Conservation (phyloP, 2,888 invertebrate species). For the Myopa testacea region DNA sequence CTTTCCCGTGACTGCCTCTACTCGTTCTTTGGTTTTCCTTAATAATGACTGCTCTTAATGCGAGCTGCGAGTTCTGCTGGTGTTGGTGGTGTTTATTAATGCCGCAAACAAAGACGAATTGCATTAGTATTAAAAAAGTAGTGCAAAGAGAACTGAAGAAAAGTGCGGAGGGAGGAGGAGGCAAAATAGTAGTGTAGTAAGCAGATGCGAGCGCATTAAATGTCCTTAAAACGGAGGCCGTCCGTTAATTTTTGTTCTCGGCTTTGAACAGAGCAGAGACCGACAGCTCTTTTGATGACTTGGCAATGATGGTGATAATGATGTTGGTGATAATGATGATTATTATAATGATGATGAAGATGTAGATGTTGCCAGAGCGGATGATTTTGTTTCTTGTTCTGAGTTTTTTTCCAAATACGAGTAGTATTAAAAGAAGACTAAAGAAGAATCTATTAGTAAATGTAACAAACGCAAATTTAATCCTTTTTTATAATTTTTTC, state of each 20-base stretch:
- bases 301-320: background rate
- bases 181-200: background rate
- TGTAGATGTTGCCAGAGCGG: background rate
- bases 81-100: constrained; percentile 20
- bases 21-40: too few relatives aligned
- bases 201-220: background rate
- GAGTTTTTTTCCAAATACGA: background rate
- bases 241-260: background rate
- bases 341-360: background rate
- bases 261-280: background rate
- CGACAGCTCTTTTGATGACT: background rate
- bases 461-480: constrained; percentile 5
- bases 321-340: background rate
- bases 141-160: background rate
- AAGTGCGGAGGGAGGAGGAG: too few relatives aligned
- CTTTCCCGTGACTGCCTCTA: background rate
- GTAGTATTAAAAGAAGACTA: too few relatives aligned
- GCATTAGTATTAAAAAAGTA: constrained; percentile 16
- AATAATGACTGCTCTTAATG: background rate
- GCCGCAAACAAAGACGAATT: constrained; percentile 23
- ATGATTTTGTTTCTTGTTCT: background rate
- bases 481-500: constrained; percentile 11
- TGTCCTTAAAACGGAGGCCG: background rate
- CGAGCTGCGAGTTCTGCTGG: background rate
- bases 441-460: background rate